Evolutionary conservation across 2,888 invertebrate genomes (phyloP).

Genomic region (Agrilus biguttatus): DNA sequence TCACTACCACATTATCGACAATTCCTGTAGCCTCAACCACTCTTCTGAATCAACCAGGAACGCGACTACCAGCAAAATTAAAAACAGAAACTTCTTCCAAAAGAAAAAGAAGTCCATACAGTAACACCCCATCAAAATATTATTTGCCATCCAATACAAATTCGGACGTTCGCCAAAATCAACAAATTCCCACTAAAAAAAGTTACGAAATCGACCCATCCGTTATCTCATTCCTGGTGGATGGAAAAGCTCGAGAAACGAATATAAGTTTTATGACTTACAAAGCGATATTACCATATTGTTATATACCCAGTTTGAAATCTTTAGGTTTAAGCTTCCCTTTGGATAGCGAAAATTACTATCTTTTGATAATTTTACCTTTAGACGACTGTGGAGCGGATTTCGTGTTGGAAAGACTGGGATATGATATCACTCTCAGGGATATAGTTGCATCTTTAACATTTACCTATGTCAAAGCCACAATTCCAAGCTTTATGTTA

Average conservation of each 20-base stretch:
- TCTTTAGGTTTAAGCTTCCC: conserved; percentile 63
- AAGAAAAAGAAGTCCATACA: not conserved
- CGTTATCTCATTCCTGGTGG: conserved; percentile 23
- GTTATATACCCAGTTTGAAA: conserved; percentile 55
- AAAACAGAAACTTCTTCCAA: too few species aligned
- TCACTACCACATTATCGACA: too few species aligned
- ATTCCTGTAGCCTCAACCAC: too few species aligned
- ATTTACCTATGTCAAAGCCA: conserved; percentile 57
- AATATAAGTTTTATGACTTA: conserved; percentile 56
- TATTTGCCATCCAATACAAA: conserved; percentile 5
- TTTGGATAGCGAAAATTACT: conserved; percentile 66
- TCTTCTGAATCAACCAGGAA: too few species aligned
- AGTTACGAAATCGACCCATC: conserved; percentile 12
- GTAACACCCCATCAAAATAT: not conserved
- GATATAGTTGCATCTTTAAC: conserved; percentile 53
- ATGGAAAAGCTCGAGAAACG: conserved; percentile 32
- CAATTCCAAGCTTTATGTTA: conserved; percentile 67
- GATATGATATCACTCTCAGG: conserved; percentile 45
- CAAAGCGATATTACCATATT: conserved; percentile 62
- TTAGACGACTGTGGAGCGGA: conserved; percentile 43
- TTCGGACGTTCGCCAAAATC: conserved; percentile 6
- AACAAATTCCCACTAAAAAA: conserved; percentile 6
- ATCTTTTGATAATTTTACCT: conserved; percentile 59
- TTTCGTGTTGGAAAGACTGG: conserved; percentile 48
- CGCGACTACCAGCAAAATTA: too few species aligned